Base-by-base conservation (phyloP, 2,797 vertebrate genomes). In the Thamnophis elegans region DNA sequence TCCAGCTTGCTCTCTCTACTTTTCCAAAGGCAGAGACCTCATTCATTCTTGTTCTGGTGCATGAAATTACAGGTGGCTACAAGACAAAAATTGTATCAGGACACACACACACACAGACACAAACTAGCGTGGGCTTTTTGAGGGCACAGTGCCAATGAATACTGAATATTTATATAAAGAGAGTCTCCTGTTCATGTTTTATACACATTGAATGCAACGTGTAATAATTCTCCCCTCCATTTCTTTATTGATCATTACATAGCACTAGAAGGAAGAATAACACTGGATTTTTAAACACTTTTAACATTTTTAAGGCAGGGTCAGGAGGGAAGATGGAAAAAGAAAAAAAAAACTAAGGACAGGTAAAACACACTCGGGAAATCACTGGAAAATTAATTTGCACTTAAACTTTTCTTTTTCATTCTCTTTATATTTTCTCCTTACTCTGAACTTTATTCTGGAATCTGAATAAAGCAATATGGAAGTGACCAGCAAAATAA, bases 391-490 rank as follows among this genome's bases (percentile, higher is more conserved):
- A 96, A 94, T 95, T 97, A 96, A 96, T 98, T 98, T 98, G 97
- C 98, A 98, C 98, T 97, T 97, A 97, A 95, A 93, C 92, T 97
- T 55, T 89, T 65, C 36, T 58, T 47, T 56, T 87, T 60, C n/a
- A 36, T 62, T 62, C 4, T 51, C 10, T 85, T 89, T 97, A 97
- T 96, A 94, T 97, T 97, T 82, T 97, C 78, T 96, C 96, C 59
- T 96, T 91, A 93, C 94, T 95, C 54, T 93, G 97, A 97, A 98
- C 97, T 97, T 93, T 96, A 95, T 97, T 97, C 97, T 97, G 97
- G 97, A 97, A 97, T 97, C 97, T 97, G 97, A 98, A 98, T 96
- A 97, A 98, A 98, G 98, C 98, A 98, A 98, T 98, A 98, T 97
- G 97, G 95, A 98, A 98, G 96, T 85, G 97, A 98, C 97, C 98